phyloP scores from a whole-genome alignment of 2,888 invertebrate species.

The Sinhomidia bicolor region DNA sequence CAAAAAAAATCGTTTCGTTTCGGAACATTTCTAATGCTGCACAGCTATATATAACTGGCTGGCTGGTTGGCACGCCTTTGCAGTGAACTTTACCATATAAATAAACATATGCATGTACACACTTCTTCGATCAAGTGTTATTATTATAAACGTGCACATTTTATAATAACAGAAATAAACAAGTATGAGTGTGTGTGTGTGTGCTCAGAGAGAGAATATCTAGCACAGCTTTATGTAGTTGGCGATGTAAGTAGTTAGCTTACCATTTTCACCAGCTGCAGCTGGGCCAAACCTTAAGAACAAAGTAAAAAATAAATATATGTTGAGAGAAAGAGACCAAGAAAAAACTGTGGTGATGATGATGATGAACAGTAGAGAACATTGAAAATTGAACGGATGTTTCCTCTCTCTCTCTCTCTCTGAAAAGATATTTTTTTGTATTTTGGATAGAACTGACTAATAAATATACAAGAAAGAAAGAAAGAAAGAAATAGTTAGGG shows the following conservation, averaged over 20 bases:
- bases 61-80: not conserved
- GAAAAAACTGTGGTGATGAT: constrained; percentile 8
- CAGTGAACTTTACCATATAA: too few relatives aligned
- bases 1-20: constrained; percentile 62
- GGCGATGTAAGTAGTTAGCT: not conserved
- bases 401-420: too few relatives aligned
- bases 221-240: not conserved
- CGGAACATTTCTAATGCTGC: constrained; percentile 25
- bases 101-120: too few relatives aligned
- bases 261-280: not conserved
- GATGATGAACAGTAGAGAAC: constrained; percentile 11
- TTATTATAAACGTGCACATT: not conserved
- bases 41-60: not conserved
- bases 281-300: not conserved
- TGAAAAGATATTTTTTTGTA: too few relatives aligned
- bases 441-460: not conserved
- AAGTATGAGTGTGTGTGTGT: not conserved
- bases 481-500: too few relatives aligned
- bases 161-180: not conserved
- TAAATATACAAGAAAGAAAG: not conserved
- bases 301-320: not conserved
- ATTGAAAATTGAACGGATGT: not conserved
- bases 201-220: not conserved
- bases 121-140: too few relatives aligned
- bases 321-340: not conserved